Percentiles rank a stretch among this genome's conserved stretches.
phyloP scores from a whole-genome alignment of 2,797 vertebrate species.

The Sebastes aleutianus region DNA sequence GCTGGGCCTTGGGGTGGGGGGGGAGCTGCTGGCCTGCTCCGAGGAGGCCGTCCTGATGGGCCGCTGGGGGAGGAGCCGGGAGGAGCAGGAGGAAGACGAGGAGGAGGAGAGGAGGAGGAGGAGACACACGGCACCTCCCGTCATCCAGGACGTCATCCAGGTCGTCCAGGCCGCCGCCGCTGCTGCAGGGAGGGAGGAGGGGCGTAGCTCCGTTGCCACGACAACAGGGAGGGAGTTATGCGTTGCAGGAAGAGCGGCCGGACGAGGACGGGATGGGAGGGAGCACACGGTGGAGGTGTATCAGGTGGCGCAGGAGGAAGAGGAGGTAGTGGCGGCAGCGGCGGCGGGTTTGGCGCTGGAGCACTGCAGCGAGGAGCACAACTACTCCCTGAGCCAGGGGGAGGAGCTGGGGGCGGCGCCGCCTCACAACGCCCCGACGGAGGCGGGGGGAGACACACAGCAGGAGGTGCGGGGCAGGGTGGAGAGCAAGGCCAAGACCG shows the following conservation, averaged over 20 bases:
- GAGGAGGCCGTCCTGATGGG: slow-evolving; percentile 78
- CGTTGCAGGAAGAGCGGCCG: slow-evolving; percentile 26
- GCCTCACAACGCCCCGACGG: slow-evolving; percentile 25
- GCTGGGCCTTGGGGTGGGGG: slow-evolving; percentile 71
- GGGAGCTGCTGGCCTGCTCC: slow-evolving; percentile 72
- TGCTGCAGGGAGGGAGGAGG: slow-evolving; percentile 11
- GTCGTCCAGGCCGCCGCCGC: slow-evolving; percentile 13
- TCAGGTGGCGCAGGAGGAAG: slow-evolving; percentile 74
- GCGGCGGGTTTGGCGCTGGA: slow-evolving; percentile 60
- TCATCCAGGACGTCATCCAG: slow-evolving; percentile 19
- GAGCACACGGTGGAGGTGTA: slow-evolving; percentile 70
- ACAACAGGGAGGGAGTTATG: slow-evolving; percentile 38
- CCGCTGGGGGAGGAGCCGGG: slow-evolving; percentile 68
- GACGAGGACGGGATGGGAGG: slow-evolving; percentile 35
- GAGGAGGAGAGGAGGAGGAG: slow-evolving; percentile 40
- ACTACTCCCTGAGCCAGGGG: slow-evolving; percentile 79
- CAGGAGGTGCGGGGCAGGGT: slow-evolving; percentile 49
- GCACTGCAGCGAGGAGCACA: slow-evolving; percentile 81
- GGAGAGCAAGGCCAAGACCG: slow-evolving; percentile 33
- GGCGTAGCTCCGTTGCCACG: slow-evolving; percentile 8
- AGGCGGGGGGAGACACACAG: slow-evolving; percentile 35
- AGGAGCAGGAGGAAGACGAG: slow-evolving; percentile 65
- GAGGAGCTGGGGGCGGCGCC: slow-evolving; percentile 45
- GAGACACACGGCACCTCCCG: not conserved
- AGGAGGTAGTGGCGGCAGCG: not conserved